phyloP scores from a whole-genome alignment of 2,113 vertebrate species.

The Cinclus cinclus region DNA sequence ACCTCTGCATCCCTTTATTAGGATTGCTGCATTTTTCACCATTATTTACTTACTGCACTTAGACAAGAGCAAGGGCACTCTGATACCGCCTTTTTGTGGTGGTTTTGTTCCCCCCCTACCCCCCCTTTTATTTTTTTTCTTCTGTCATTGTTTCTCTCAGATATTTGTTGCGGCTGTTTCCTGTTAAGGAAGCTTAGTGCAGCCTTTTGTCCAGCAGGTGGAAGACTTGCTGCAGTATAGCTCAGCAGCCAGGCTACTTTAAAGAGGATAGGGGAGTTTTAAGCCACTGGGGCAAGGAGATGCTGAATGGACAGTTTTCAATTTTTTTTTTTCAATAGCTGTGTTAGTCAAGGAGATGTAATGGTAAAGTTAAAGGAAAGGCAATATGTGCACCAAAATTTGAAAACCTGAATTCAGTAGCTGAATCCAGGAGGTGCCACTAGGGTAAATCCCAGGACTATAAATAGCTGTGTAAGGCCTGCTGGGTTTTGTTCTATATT shows the following conservation, averaged over 20 bases:
- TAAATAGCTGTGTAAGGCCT: background rate
- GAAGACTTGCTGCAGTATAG: conserved; percentile 47
- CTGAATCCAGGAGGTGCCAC: background rate
- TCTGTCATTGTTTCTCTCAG: background rate
- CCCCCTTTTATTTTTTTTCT: background rate
- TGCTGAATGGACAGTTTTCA: background rate
- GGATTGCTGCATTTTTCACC: conserved; percentile 1
- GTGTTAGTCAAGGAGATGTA: background rate
- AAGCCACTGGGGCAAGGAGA: background rate
- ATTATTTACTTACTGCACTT: conserved; percentile 18
- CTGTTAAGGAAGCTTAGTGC: conserved; percentile 31
- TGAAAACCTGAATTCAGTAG: background rate
- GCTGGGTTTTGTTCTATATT: background rate
- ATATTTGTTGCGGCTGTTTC: conserved; percentile 58
- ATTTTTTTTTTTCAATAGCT: background rate
- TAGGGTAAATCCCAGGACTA: background rate
- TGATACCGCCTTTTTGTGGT: background rate
- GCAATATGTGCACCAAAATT: background rate
- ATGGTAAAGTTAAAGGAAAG: background rate
- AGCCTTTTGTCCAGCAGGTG: conserved; percentile 68
- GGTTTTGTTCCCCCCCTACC: background rate
- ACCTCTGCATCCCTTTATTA: conserved; percentile 5
- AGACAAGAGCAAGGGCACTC: background rate
- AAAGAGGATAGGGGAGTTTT: background rate
- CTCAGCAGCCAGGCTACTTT: background rate